Percentiles rank a stretch among this genome's conserved stretches.
phyloP scores from a whole-genome alignment of 2,797 vertebrate genomes.

The Microctenopoma lineatum region DNA sequence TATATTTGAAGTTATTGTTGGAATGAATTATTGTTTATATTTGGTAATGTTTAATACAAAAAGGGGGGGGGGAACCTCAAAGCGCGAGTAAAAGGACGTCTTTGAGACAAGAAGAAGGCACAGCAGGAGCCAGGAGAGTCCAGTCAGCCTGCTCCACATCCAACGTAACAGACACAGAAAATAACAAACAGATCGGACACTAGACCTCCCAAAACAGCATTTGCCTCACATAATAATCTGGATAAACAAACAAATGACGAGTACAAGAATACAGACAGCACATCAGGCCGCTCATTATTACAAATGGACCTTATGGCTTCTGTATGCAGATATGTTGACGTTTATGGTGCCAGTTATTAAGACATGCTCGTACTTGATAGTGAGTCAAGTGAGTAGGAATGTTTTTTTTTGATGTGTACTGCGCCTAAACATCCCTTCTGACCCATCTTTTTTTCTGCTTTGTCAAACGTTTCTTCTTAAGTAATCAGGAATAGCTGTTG shows the following conservation, averaged over 20 bases:
- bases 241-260: constrained; percentile 58
- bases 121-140: constrained; percentile 75
- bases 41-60: constrained; percentile 76
- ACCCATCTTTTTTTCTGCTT: constrained; percentile 70
- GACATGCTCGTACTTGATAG: constrained; percentile 78
- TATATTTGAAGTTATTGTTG: constrained; percentile 74
- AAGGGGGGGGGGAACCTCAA: constrained; percentile 56
- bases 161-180: constrained; percentile 49
- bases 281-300: constrained; percentile 38
- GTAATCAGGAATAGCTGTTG: constrained; percentile 68
- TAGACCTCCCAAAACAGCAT: constrained; percentile 57
- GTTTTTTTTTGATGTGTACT: constrained; percentile 41
- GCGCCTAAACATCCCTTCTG: constrained; percentile 31
- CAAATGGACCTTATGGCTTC: constrained; percentile 60
- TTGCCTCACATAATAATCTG: constrained; percentile 54
- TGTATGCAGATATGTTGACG: constrained; percentile 59
- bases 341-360: constrained; percentile 61
- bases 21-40: constrained; percentile 72
- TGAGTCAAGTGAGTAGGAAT: constrained; percentile 64
- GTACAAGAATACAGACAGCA: constrained; percentile 70
- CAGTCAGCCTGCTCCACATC: constrained; percentile 64
- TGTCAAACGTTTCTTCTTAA: constrained; percentile 70
- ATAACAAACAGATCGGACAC: constrained; percentile 33
- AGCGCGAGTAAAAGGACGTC: constrained; percentile 51
- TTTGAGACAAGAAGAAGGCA: constrained; percentile 70